Evolutionary conservation across 2,797 vertebrate genomes (phyloP).

Genomic region (Heliangelus exortis): DNA sequence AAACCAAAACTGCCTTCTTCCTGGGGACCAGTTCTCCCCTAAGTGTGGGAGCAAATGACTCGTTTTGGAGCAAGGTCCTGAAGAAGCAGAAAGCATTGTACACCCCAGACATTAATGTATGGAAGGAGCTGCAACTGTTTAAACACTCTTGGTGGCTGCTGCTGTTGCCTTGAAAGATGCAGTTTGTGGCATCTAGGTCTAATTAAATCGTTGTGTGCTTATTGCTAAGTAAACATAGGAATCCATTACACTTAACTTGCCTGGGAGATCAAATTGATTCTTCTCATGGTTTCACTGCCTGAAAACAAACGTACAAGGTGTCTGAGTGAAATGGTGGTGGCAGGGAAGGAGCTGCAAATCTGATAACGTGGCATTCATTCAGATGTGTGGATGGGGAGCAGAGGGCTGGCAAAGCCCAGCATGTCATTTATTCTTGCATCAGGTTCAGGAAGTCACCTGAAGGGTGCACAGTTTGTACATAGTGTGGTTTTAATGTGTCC

Average conservation of each 20-base stretch:
- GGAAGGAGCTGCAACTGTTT: background rate
- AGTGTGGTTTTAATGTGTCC: background rate
- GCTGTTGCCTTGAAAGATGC: background rate
- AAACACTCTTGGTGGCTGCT: accelerated
- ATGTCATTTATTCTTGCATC: background rate
- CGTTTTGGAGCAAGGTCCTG: no score
- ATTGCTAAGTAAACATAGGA: background rate
- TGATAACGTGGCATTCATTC: background rate
- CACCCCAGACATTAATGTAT: background rate
- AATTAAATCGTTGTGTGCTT: constrained; percentile 40
- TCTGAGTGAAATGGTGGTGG: constrained; percentile 17
- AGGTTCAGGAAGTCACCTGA: background rate
- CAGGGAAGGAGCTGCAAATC: background rate
- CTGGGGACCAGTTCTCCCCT: no score
- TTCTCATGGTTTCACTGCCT: background rate
- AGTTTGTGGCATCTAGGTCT: background rate
- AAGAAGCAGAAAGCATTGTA: no score
- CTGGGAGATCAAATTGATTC: constrained; percentile 25
- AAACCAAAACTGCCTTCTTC: no score
- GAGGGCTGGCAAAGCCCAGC: background rate
- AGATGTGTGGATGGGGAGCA: accelerated
- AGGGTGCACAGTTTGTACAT: background rate
- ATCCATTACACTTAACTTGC: constrained; percentile 29
- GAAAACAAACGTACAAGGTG: background rate
- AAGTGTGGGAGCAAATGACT: no score